Evolutionary conservation across 2,888 invertebrate genomes (phyloP).

Genomic region (Dryocosmus kuriphilus): DNA sequence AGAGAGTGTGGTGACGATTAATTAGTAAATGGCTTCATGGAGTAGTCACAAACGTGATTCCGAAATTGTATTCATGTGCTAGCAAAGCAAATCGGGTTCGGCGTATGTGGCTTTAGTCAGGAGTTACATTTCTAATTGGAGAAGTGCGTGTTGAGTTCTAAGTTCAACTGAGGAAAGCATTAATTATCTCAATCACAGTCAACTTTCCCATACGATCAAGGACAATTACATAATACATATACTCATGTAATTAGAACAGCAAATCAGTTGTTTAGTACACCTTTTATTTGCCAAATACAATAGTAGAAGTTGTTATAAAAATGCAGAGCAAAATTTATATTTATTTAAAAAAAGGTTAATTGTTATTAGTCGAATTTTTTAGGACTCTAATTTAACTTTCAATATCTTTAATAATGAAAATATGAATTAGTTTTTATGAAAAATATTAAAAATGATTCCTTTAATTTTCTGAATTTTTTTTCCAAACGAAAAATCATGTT

Average conservation of each 20-base stretch:
- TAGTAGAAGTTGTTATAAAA: too few species aligned
- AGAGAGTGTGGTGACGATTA: not conserved
- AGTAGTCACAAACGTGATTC: conserved; percentile 12
- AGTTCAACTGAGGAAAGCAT: conserved; percentile 6
- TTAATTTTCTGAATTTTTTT: too few species aligned
- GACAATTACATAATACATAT: conserved; percentile 2
- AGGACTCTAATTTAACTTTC: too few species aligned
- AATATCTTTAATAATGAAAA: too few species aligned
- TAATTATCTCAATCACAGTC: not conserved
- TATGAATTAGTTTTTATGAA: too few species aligned
- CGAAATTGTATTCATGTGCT: conserved; percentile 18
- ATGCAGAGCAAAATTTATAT: too few species aligned
- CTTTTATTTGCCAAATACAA: too few species aligned
- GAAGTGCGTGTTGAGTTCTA: conserved; percentile 14
- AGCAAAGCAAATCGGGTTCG: not conserved
- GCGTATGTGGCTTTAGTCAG: conserved; percentile 5
- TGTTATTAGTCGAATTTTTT: too few species aligned
- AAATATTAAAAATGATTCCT: too few species aligned
- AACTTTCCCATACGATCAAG: conserved; percentile 9
- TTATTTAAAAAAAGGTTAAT: too few species aligned
- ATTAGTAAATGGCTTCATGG: conserved; percentile 31
- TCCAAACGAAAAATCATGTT: too few species aligned
- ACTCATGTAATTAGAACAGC: not conserved
- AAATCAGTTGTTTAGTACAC: too few species aligned
- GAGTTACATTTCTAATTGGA: conserved; percentile 17